Conservation (phyloP, 2,113 vertebrate genomes). For the Pachycephala philippinensis region DNA sequence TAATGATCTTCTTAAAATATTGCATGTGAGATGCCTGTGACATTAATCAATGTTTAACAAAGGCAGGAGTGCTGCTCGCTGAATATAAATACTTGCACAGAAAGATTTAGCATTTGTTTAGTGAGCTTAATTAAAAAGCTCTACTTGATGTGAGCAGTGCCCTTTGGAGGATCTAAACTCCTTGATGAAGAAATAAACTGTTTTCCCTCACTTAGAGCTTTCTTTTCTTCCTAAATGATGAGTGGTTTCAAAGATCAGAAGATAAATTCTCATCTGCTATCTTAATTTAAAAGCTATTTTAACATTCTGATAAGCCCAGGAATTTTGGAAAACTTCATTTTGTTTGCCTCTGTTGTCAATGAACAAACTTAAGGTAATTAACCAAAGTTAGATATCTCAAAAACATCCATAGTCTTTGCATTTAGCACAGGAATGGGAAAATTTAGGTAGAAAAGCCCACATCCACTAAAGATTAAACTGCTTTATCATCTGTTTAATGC, state of each 20-base stretch:
- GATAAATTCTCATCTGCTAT: slow-evolving; percentile 10
- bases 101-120: slow-evolving; percentile 47
- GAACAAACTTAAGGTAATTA: background rate
- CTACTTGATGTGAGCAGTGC: background rate
- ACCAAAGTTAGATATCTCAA: background rate
- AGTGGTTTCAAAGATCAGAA: background rate
- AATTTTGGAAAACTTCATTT: background rate
- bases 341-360: background rate
- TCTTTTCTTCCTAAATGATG: background rate
- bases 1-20: slow-evolving; percentile 12
- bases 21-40: background rate
- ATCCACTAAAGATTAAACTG: background rate
- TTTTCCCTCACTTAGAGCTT: background rate
- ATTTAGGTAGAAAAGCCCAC: background rate
- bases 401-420: background rate
- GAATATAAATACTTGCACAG: slow-evolving; percentile 27
- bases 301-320: background rate
- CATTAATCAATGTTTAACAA: slow-evolving; percentile 48
- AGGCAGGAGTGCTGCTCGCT: background rate
- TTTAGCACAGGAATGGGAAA: background rate
- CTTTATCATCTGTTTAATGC: background rate
- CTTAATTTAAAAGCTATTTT: slow-evolving; percentile 15
- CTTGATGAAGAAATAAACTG: slow-evolving; percentile 33
- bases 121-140: slow-evolving; percentile 50
- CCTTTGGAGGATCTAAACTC: slow-evolving; percentile 8